Evolutionary conservation across 2,113 vertebrate genomes (phyloP).

Genomic region (Notechis scutatus): DNA sequence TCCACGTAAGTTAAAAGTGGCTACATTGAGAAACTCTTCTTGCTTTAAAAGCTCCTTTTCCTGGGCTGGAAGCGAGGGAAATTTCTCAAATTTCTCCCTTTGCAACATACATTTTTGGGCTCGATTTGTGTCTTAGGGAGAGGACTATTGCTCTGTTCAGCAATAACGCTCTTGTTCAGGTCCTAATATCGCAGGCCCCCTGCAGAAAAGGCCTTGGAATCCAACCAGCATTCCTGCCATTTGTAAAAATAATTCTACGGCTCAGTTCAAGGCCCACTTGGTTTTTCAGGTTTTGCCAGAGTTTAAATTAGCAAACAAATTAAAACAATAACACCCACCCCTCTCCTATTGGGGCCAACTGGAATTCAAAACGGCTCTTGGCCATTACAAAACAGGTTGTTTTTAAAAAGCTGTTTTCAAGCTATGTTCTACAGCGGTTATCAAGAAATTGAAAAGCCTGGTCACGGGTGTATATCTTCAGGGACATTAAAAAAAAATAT

Average conservation of each 20-base stretch:
- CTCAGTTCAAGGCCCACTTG: background rate
- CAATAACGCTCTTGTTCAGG: background rate
- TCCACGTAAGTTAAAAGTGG: background rate
- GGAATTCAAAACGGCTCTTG: background rate
- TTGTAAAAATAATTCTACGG: background rate
- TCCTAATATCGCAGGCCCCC: background rate
- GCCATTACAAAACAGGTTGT: background rate
- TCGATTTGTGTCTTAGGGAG: too few species aligned
- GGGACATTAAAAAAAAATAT: background rate
- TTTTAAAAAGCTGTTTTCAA: background rate
- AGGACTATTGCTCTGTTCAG: background rate
- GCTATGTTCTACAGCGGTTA: background rate
- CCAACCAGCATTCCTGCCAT: background rate
- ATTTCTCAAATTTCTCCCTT: too few species aligned
- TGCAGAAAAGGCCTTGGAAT: background rate
- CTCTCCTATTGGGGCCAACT: background rate
- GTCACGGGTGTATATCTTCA: too few species aligned
- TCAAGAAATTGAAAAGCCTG: background rate
- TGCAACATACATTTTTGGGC: too few species aligned
- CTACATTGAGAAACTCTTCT: background rate
- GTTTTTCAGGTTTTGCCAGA: background rate
- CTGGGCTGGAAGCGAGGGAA: background rate
- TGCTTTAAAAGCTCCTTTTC: background rate
- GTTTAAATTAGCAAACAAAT: background rate
- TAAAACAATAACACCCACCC: background rate